Percentiles rank a stretch among this genome's conserved stretches.
Evolutionary conservation across 2,797 vertebrate species (phyloP).

Genomic region (Pantherophis alleghaniensis): DNA sequence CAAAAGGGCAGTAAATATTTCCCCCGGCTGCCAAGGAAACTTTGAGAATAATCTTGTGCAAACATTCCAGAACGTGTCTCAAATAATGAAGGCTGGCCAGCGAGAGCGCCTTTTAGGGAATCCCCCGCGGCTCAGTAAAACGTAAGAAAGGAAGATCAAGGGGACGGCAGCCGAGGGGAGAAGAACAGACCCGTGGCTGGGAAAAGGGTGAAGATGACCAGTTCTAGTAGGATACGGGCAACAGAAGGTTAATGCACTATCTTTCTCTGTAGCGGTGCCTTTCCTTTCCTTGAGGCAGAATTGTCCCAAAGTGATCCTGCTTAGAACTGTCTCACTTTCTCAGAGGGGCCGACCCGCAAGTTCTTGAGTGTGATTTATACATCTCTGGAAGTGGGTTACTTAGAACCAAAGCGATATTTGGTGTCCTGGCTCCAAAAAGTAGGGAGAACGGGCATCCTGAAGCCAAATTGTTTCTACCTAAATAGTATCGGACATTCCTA

Average conservation of each 20-base stretch:
- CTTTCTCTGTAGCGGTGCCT: neutral
- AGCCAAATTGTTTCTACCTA: neutral
- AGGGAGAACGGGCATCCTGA: neutral
- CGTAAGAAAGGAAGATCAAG: neutral
- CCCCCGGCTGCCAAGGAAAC: constrained; percentile 80
- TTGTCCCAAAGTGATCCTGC: neutral
- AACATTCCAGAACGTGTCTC: constrained; percentile 58
- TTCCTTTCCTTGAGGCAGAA: neutral
- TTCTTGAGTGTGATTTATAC: neutral
- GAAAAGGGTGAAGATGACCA: neutral
- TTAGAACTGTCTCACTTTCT: neutral
- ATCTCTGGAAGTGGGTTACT: neutral
- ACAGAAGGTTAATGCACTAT: neutral
- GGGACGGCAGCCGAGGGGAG: neutral
- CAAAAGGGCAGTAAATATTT: constrained; percentile 78
- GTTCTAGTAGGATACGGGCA: neutral
- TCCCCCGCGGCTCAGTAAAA: neutral
- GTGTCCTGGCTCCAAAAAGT: neutral
- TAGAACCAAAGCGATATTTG: neutral
- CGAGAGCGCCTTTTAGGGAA: constrained; percentile 35
- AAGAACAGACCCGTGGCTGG: neutral
- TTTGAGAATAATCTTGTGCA: constrained; percentile 77
- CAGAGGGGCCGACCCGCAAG: neutral
- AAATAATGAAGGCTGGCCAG: constrained; percentile 11
- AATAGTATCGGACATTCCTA: neutral